A percentile compares a stretch with the other conserved stretches of the same genome.
Conservation (phyloP, 2,797 vertebrate species). For the Lepidocolaptes lacrymiger region DNA sequence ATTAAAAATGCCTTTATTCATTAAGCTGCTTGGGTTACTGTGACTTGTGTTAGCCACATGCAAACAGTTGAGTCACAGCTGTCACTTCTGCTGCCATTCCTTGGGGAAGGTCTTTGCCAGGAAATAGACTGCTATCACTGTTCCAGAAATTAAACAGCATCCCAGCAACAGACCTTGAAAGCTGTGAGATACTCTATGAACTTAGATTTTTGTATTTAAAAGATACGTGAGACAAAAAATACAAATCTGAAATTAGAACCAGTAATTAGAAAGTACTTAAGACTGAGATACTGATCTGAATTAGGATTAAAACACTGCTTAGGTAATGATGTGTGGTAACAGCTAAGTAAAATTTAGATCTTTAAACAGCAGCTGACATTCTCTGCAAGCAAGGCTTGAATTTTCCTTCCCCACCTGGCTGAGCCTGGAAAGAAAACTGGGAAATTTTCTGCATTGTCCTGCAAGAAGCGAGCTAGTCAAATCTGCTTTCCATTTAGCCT, state of each 20-base stretch:
- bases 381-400: background rate
- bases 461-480: background rate
- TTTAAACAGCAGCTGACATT: background rate
- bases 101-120: background rate
- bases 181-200: background rate
- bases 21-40: background rate
- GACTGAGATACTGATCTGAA: background rate
- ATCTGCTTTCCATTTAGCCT: background rate
- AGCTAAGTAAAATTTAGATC: background rate
- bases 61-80: background rate
- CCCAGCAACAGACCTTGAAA: background rate
- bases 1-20: background rate
- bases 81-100: background rate
- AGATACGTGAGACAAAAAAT: fast-evolving
- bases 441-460: background rate
- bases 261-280: background rate
- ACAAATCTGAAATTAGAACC: background rate
- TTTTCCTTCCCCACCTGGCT: background rate
- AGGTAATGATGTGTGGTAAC: background rate
- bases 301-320: background rate
- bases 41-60: background rate
- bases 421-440: background rate
- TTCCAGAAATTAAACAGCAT: background rate
- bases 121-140: background rate
- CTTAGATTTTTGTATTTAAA: background rate